Percentiles rank a stretch among this genome's conserved stretches.
phyloP scores from a whole-genome alignment of 2,797 vertebrate genomes.

The Denticeps clupeoides region DNA sequence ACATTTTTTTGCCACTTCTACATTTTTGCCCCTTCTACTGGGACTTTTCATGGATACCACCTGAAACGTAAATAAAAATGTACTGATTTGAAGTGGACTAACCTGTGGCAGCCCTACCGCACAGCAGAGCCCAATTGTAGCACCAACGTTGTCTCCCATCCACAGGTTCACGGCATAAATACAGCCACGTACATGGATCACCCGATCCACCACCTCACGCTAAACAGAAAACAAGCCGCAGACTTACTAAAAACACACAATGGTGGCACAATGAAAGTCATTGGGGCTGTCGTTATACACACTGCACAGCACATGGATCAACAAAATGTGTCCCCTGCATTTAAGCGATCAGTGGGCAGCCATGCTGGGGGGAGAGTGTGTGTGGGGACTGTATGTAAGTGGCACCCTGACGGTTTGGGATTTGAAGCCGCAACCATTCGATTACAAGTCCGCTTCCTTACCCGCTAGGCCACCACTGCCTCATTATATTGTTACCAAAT shows the following conservation, averaged over 20 bases:
- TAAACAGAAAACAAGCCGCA: slow-evolving; percentile 22
- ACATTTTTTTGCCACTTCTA: too few species aligned
- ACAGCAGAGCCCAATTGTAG: slow-evolving; percentile 67
- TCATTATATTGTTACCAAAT: too few species aligned
- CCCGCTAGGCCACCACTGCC: too few species aligned
- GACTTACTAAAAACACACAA: background rate
- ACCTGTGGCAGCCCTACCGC: slow-evolving; percentile 81
- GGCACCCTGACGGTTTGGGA: too few species aligned
- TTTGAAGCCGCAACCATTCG: too few species aligned
- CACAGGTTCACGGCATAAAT: slow-evolving; percentile 83
- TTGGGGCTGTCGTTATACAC: too few species aligned
- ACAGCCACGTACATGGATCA: slow-evolving; percentile 79
- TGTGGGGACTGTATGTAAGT: too few species aligned
- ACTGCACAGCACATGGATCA: too few species aligned
- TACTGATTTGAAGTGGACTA: slow-evolving; percentile 17
- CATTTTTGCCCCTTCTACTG: background rate
- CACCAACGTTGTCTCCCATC: slow-evolving; percentile 78
- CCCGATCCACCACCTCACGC: slow-evolving; percentile 63
- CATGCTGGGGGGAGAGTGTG: too few species aligned
- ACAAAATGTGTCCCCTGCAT: too few species aligned
- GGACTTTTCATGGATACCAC: background rate
- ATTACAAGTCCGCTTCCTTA: too few species aligned
- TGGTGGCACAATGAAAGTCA: background rate
- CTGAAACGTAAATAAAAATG: background rate
- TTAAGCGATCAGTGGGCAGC: too few species aligned